A percentile compares a stretch with the other conserved stretches of the same genome.
Evolutionary conservation across 2,113 vertebrate genomes (phyloP).

Genomic region (Lophius piscatorius): DNA sequence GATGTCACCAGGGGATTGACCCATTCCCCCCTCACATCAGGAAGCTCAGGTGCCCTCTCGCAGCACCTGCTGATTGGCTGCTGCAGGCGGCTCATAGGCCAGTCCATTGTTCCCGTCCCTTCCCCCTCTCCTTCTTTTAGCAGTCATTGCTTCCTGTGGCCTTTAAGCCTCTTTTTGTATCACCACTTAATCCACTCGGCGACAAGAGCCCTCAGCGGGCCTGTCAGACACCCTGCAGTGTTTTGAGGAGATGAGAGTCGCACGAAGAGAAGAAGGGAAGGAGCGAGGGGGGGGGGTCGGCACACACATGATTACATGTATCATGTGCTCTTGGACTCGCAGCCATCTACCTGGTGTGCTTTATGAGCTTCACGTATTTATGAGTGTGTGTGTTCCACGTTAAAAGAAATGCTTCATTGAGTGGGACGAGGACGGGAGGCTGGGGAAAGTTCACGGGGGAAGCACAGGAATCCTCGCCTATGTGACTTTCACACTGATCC

Average conservation of each 20-base stretch:
- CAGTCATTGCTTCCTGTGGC: constrained; percentile 72
- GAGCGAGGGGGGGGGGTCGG: background rate
- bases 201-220: constrained; percentile 74
- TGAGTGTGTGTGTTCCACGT: constrained; percentile 23
- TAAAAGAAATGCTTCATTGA: constrained; percentile 39
- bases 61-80: constrained; percentile 54
- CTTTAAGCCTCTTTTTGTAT: constrained; percentile 79
- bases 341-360: constrained; percentile 22
- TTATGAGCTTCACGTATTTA: constrained; percentile 2
- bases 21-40: constrained; percentile 37
- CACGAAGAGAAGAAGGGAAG: background rate
- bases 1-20: constrained; percentile 61
- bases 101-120: constrained; percentile 33
- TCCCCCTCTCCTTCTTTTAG: constrained; percentile 35
- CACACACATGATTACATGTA: constrained; percentile 16
- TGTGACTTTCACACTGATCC: constrained; percentile 60
- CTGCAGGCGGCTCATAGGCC: constrained; percentile 32
- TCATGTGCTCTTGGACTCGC: constrained; percentile 22
- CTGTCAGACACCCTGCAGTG: constrained; percentile 73
- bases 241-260: constrained; percentile 61
- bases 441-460: constrained; percentile 46
- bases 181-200: constrained; percentile 73
- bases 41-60: constrained; percentile 57
- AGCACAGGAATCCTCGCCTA: constrained; percentile 65
- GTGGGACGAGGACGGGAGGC: background rate